Conservation (phyloP, 2,113 vertebrate species). For the Hiodon alosoides region DNA sequence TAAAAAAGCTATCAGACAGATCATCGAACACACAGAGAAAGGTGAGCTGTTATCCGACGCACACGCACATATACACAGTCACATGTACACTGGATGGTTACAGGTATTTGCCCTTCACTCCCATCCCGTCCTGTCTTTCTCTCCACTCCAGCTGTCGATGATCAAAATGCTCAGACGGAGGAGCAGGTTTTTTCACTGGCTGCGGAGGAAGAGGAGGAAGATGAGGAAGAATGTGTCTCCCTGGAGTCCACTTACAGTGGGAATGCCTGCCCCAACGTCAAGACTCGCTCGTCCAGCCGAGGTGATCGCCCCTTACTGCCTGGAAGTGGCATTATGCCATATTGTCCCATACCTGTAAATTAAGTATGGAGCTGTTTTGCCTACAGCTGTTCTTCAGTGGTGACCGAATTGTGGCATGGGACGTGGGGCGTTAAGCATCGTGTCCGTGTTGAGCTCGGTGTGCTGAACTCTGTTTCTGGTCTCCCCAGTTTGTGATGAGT, state of each 20-base stretch:
- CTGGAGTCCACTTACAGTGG: conserved; percentile 60
- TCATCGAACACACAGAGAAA: conserved; percentile 94
- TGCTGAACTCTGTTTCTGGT: background rate
- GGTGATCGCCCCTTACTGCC: conserved; percentile 52
- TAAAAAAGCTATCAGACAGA: conserved; percentile 96
- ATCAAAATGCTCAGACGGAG: conserved; percentile 91
- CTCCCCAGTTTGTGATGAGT: background rate
- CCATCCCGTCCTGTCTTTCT: background rate
- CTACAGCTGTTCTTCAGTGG: background rate
- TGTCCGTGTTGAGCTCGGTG: too few species aligned
- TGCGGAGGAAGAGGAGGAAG: conserved; percentile 56
- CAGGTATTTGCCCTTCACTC: too few species aligned
- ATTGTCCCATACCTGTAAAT: background rate
- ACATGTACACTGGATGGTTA: too few species aligned
- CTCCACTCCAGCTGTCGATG: conserved; percentile 79
- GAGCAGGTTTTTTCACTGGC: conserved; percentile 68
- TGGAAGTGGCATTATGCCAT: background rate
- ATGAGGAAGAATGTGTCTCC: conserved; percentile 51
- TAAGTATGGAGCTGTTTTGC: background rate
- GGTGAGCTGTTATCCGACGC: conserved; percentile 55
- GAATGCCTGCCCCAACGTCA: conserved; percentile 45
- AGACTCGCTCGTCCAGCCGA: conserved; percentile 64
- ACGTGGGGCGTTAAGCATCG: too few species aligned
- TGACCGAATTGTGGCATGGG: too few species aligned
- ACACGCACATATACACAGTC: too few species aligned